Percentiles rank a stretch among this genome's conserved stretches.
These are phyloP conservation scores for Hermodice carunculata DNA, from an alignment of 2,888 invertebrate genomes.

Conservation along the genomic window DNA sequence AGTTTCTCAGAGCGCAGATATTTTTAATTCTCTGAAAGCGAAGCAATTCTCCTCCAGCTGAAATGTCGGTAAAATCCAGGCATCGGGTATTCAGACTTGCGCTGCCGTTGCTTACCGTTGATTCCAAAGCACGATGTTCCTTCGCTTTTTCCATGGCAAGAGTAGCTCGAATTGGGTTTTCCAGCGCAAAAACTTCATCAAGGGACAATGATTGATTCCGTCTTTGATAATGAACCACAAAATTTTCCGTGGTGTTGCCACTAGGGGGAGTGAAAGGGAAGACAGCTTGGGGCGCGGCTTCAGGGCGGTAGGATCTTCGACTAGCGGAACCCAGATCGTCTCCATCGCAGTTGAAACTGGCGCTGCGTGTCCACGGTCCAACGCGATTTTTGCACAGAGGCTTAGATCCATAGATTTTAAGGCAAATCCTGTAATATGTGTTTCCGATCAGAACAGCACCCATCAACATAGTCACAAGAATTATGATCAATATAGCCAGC, in stretches of 20 bases:
- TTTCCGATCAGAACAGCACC: constrained; percentile 44
- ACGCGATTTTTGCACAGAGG: constrained; percentile 51
- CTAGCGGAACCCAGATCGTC: constrained; percentile 24
- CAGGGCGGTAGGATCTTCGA: constrained; percentile 23
- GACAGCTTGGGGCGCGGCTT: not conserved
- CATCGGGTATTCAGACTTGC: constrained; percentile 41
- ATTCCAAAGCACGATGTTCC: constrained; percentile 39
- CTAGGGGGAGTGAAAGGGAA: constrained; percentile 42
- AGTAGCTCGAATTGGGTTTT: constrained; percentile 51
- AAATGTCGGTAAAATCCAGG: constrained; percentile 61
- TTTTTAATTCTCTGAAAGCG: constrained; percentile 54
- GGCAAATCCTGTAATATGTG: constrained; percentile 56
- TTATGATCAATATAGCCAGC: constrained; percentile 39
- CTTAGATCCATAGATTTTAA: constrained; percentile 34
- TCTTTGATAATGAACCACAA: constrained; percentile 58
- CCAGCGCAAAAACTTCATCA: constrained; percentile 54
- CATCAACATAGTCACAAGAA: constrained; percentile 44
- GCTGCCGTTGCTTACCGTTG: constrained; percentile 47
- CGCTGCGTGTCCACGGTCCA: constrained; percentile 41
- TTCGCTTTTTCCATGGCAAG: constrained; percentile 7
- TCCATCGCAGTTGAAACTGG: constrained; percentile 48
- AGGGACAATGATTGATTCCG: constrained; percentile 47
- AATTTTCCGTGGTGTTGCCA: constrained; percentile 31
- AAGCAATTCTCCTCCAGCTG: constrained; percentile 55
- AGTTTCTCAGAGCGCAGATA: constrained; percentile 48